A percentile compares a stretch with the other conserved stretches of the same genome.
These are phyloP conservation scores for Drosophila kurseongensis DNA, from an alignment of 1,140 invertebrate species.

Conservation along the genomic window DNA sequence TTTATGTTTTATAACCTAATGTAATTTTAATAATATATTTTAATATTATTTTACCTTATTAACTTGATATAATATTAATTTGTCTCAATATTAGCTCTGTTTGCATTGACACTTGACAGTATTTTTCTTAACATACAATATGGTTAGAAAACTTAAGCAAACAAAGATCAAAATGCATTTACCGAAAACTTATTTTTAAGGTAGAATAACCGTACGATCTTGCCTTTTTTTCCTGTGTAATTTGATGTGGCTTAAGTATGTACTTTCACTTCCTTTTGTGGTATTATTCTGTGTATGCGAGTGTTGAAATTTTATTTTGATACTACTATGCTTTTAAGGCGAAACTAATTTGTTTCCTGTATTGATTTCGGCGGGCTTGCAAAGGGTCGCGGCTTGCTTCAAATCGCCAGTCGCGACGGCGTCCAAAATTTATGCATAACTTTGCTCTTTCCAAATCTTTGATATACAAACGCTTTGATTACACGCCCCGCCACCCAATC, in stretches of 20 bases:
- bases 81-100: too few species aligned
- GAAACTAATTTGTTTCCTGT: constrained; percentile 81
- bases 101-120: too few species aligned
- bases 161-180: too few species aligned
- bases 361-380: constrained; percentile 56
- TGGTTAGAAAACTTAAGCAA: too few species aligned
- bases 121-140: too few species aligned
- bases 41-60: too few species aligned
- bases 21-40: too few species aligned
- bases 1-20: too few species aligned
- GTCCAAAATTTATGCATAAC: constrained; percentile 80
- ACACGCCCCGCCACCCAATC: constrained; percentile 60
- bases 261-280: constrained; percentile 24
- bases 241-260: constrained; percentile 1
- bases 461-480: constrained; percentile 76
- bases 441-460: constrained; percentile 49
- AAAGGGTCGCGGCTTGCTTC: background rate
- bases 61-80: too few species aligned
- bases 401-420: constrained; percentile 44
- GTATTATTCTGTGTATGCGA: constrained; percentile 9
- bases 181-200: too few species aligned
- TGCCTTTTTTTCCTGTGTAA: background rate
- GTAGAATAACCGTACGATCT: too few species aligned
- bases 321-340: constrained; percentile 53
- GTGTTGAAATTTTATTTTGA: constrained; percentile 38